Conservation (phyloP, 2,113 vertebrate species). For the Marcusenius ussheri region DNA sequence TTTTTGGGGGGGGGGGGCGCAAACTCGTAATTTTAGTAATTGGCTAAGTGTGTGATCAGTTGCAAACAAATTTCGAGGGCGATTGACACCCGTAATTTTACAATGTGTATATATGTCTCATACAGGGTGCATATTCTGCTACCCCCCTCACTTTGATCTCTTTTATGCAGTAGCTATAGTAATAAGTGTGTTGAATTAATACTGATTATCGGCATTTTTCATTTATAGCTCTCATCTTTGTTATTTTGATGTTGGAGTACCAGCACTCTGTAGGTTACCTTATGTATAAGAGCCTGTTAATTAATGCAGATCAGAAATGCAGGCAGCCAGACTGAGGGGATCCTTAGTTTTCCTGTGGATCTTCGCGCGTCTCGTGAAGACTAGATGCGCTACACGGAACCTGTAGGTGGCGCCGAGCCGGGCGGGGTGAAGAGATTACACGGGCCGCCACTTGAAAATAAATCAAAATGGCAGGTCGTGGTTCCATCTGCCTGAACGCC, state of each 20-base stretch:
- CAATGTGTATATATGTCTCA: neutral
- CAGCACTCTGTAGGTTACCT: neutral
- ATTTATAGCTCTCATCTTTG: neutral
- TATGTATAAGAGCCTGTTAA: neutral
- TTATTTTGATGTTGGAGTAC: neutral
- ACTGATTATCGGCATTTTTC: neutral
- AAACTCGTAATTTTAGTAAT: neutral
- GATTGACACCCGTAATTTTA: neutral
- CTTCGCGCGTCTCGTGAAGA: neutral
- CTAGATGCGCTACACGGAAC: neutral
- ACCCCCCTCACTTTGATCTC: neutral
- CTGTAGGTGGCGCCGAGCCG: conserved; percentile 11
- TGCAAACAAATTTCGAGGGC: neutral
- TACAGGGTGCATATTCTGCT: neutral
- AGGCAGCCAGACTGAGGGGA: neutral
- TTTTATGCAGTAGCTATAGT: neutral
- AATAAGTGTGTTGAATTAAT: neutral
- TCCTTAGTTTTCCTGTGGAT: neutral
- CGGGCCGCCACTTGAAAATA: conserved; percentile 41
- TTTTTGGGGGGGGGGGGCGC: too few species aligned
- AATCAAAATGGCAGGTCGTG: conserved; percentile 36
- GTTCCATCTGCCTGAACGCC: conserved; percentile 37
- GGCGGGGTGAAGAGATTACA: conserved; percentile 34
- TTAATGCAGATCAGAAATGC: neutral
- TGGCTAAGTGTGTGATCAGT: neutral